Percentiles rank a stretch among this genome's conserved stretches.
These are phyloP conservation scores for Aleiodes alternator DNA, from an alignment of 2,888 invertebrate species.

Conservation along the genomic window DNA sequence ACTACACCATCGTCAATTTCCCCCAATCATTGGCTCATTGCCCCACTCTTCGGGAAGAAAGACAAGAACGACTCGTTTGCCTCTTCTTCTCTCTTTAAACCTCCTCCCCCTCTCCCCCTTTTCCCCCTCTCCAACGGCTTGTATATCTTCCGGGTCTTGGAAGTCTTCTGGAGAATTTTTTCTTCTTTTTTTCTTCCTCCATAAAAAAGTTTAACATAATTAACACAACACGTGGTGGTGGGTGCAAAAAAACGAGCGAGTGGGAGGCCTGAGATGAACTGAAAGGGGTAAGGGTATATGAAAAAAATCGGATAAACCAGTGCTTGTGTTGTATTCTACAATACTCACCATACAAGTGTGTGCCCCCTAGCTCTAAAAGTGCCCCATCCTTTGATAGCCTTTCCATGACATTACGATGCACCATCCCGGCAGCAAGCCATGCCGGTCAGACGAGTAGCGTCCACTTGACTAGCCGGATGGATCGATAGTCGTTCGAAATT, in stretches of 20 bases:
- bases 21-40: neutral
- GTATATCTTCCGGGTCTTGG: conserved; percentile 16
- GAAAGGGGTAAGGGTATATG: too few relatives aligned
- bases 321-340: conserved; percentile 69
- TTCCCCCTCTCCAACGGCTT: neutral
- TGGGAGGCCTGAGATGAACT: conserved; percentile 8
- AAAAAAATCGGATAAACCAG: conserved; percentile 48
- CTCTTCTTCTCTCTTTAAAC: neutral
- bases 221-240: conserved; percentile 10
- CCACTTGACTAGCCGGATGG: conserved; percentile 74
- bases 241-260: neutral
- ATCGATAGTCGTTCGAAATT: conserved; percentile 61
- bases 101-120: too few relatives aligned
- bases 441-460: conserved; percentile 73
- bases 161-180: neutral
- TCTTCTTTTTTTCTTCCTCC: too few relatives aligned
- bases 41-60: conserved; percentile 28
- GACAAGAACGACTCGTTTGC: conserved; percentile 42
- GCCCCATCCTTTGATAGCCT: conserved; percentile 32
- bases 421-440: conserved; percentile 68
- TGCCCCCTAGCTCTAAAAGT: conserved; percentile 54
- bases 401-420: conserved; percentile 58
- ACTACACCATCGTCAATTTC: conserved; percentile 28
- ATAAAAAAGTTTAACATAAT: neutral
- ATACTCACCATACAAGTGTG: conserved; percentile 65